Conservation (phyloP, 1,140 invertebrate genomes). For the Phymastichus coffea region DNA sequence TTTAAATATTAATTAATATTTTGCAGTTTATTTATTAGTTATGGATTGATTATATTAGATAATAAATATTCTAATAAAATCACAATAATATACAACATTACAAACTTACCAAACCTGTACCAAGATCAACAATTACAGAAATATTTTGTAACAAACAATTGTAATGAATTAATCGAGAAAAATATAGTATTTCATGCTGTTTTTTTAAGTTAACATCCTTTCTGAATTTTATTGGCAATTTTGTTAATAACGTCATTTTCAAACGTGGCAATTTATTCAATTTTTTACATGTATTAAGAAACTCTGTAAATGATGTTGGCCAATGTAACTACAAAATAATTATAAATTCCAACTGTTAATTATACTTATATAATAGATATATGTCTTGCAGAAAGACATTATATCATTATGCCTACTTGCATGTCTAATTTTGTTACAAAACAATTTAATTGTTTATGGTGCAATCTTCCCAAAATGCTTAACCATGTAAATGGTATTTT, state of each 20-base stretch:
- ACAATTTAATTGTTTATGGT: constrained; percentile 55
- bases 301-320: constrained; percentile 50
- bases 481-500: constrained; percentile 60
- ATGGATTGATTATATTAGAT: constrained; percentile 2
- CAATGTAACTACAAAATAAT: constrained; percentile 45
- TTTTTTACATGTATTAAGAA: constrained; percentile 47
- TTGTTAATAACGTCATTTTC: constrained; percentile 7
- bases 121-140: constrained; percentile 73
- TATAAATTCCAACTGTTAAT: constrained; percentile 3
- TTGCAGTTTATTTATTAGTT: constrained; percentile 7
- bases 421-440: constrained; percentile 38
- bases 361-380: not conserved
- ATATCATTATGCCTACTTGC: not conserved
- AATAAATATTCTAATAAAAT: not conserved
- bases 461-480: constrained; percentile 48
- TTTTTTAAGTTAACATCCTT: constrained; percentile 64
- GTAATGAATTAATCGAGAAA: constrained; percentile 61
- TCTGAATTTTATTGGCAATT: constrained; percentile 42
- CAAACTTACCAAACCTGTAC: constrained; percentile 70
- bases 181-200: constrained; percentile 66
- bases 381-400: not conserved
- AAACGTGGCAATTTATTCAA: constrained; percentile 37
- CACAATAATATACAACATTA: not conserved
- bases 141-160: constrained; percentile 57
- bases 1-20: not conserved